A percentile compares a stretch with the other conserved stretches of the same genome.
Evolutionary conservation across 2,888 invertebrate species (phyloP).

Genomic region (Ceriagrion tenellum): DNA sequence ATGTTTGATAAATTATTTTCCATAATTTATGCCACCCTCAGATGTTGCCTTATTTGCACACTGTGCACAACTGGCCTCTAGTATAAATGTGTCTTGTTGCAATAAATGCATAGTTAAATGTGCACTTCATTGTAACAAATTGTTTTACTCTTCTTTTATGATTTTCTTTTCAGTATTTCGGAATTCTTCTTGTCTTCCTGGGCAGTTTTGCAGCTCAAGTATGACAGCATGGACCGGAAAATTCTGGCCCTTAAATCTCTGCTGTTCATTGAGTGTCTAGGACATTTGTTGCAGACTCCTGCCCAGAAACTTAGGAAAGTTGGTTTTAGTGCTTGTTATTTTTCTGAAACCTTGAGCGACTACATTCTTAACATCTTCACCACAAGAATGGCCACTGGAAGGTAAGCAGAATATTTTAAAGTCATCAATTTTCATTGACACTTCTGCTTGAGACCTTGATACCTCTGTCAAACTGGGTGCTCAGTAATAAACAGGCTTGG

Average conservation of each 20-base stretch:
- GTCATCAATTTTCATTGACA: too few species aligned
- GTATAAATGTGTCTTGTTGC: too few species aligned
- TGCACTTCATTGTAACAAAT: too few species aligned
- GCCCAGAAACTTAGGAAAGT: neutral
- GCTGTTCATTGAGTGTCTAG: conserved; percentile 28
- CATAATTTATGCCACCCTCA: too few species aligned
- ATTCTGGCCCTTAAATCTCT: neutral
- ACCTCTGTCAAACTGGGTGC: too few species aligned
- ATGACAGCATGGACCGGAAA: neutral
- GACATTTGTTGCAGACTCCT: neutral
- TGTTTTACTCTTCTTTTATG: neutral
- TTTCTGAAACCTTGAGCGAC: conserved; percentile 38
- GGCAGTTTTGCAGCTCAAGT: neutral
- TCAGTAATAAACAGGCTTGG: too few species aligned
- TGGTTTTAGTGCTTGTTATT: neutral
- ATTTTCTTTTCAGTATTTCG: conserved; percentile 15
- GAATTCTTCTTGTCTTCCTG: conserved; percentile 42
- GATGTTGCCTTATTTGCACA: too few species aligned
- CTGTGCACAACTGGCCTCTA: too few species aligned
- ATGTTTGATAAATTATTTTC: too few species aligned
- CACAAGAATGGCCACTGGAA: neutral
- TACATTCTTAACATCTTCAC: conserved; percentile 34
- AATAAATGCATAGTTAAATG: too few species aligned
- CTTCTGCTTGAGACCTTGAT: too few species aligned
- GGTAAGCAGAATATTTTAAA: neutral